Evolutionary conservation across 2,113 vertebrate genomes (phyloP).

Genomic region (Rhagologus leucostigma): DNA sequence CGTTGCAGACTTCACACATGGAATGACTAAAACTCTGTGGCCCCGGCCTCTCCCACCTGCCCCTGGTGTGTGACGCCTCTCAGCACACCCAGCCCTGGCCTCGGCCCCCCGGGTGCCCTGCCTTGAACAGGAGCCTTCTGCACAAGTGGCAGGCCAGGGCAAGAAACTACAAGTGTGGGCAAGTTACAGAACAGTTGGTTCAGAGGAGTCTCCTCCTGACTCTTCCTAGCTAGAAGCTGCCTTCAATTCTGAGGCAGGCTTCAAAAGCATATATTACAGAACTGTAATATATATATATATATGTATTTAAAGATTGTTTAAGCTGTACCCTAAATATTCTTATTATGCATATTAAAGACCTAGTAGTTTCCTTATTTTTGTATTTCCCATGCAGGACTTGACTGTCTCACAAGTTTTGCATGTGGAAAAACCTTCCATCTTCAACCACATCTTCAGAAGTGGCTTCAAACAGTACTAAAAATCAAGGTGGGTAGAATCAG

Average conservation of each 20-base stretch:
- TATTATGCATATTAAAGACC: background rate
- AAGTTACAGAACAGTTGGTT: background rate
- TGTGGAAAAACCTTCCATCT: background rate
- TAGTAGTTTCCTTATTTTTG: background rate
- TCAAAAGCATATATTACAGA: constrained; percentile 21
- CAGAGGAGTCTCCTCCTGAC: background rate
- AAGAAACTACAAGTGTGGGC: background rate
- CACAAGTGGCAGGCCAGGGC: background rate
- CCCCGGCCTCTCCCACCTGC: background rate
- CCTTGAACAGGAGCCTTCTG: background rate
- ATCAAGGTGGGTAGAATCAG: background rate
- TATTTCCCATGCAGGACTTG: background rate
- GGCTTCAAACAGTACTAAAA: background rate
- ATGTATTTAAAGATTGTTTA: background rate
- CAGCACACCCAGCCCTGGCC: background rate
- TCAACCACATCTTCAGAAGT: background rate
- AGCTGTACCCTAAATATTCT: constrained; percentile 37
- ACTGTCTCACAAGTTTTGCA: background rate
- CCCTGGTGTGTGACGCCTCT: background rate
- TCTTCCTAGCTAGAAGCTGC: background rate
- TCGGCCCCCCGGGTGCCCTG: background rate
- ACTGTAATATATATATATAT: background rate
- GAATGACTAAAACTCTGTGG: background rate
- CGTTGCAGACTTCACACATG: constrained; percentile 27
- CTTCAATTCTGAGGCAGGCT: background rate